Evolutionary conservation across 2,888 invertebrate genomes (phyloP), one percentile per base, ranked within the genome.

Genomic region (Petrophora chlorosata): DNA sequence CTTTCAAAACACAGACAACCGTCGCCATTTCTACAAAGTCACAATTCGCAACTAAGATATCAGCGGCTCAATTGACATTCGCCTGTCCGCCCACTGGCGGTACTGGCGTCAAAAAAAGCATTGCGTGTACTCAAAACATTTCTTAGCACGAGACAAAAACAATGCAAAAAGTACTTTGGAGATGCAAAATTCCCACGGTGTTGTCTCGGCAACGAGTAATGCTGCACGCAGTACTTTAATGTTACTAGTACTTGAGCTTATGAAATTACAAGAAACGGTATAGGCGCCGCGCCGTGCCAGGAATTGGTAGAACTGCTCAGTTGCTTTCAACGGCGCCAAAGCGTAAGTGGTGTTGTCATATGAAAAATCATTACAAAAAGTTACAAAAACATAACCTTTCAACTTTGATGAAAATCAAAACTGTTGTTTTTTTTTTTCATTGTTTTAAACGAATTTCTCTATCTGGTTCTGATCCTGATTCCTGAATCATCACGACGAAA

Each of bases 101-200:
- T 50, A 45, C 45, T 44, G 40, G 45, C 44, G 50, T 57, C 32
- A 61, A 58, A 61, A 57, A 59, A 59, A 42, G 26, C 39, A 48
- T 33, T 23, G 40, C 39, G 42, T 39, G 43, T 48, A 32, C 61
- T 63, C 62, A 65, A 65, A n/a, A 62, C 65, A 61, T 70, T 67
- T 65, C 65, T 74, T 75, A 76, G 75, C 79, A 79, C 79, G 81
- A 82, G 76, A 79, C 80, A 79, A 75, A 83, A 81, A 76, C 68
- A 63, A 59, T 71, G 48, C 61, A 74, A 74, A 70, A 64, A 61
- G 48, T 55, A 49, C 53, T 23, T 50, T 73, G 67, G 75, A 68
- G 69, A 79, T 68, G 75, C 70, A 61, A 66, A 76, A 75, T 82
- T 82, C 83, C 79, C 83, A 86, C 83, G 77, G 67, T 65, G 59